phyloP scores from a whole-genome alignment of 1,140 invertebrate genomes.

The Orius laevigatus region DNA sequence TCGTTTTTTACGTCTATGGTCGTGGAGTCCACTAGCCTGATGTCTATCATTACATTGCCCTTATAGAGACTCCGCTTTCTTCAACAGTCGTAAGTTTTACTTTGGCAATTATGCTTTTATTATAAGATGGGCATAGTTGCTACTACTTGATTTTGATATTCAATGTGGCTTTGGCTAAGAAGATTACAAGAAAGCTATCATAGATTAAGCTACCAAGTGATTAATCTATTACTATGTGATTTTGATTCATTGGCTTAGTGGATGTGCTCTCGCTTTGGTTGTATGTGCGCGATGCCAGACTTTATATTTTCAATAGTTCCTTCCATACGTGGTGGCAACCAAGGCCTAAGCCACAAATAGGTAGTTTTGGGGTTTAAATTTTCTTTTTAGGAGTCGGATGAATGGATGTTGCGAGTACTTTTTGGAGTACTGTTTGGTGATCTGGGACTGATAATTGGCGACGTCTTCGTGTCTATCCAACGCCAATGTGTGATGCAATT shows the following conservation, averaged over 20 bases:
- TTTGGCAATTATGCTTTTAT: conserved; percentile 7
- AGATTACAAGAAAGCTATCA: conserved; percentile 35
- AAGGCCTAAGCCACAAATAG: conserved; percentile 26
- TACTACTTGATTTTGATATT: conserved; percentile 19
- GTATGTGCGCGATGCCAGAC: conserved; percentile 56
- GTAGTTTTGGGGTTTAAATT: background rate
- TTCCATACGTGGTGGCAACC: conserved; percentile 39
- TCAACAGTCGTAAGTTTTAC: conserved; percentile 42
- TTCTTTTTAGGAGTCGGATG: conserved; percentile 24
- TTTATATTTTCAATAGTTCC: conserved; percentile 51
- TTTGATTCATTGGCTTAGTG: conserved; percentile 59
- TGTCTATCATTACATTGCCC: conserved; percentile 57
- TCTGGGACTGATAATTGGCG: conserved; percentile 75
- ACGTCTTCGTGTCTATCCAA: conserved; percentile 66
- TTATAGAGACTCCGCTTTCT: conserved; percentile 51
- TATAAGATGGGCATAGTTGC: conserved; percentile 16
- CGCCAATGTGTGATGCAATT: conserved; percentile 58
- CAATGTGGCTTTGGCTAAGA: conserved; percentile 31
- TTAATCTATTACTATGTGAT: conserved; percentile 55
- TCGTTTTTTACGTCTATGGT: conserved; percentile 48
- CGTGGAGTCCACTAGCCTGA: conserved; percentile 56
- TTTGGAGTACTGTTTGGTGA: conserved; percentile 74
- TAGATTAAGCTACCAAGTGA: conserved; percentile 27
- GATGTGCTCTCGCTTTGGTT: conserved; percentile 53
- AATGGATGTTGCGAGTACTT: conserved; percentile 54